Conservation (phyloP, 2,888 invertebrate species). For the Pristionchus fissidentatus region DNA sequence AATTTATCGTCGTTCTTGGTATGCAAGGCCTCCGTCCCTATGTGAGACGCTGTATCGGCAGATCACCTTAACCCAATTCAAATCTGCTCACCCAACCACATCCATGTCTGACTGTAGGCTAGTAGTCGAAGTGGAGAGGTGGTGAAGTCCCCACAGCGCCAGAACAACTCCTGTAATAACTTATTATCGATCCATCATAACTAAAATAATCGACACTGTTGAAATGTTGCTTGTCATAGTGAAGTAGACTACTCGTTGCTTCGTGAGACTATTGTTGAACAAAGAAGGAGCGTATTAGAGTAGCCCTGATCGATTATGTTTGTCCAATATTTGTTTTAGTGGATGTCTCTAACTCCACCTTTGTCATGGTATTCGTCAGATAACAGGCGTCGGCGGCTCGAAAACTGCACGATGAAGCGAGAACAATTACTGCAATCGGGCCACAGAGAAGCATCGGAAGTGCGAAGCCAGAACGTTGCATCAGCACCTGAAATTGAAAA, state of each 20-base stretch:
- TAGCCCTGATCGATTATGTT: too few species aligned
- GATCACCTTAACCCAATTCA: not conserved
- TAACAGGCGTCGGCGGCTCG: conserved; percentile 88
- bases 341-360: conserved; percentile 72
- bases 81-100: conserved; percentile 73
- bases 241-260: not conserved
- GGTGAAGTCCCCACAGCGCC: conserved; percentile 67
- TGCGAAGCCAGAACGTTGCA: conserved; percentile 96
- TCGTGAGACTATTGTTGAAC: not conserved
- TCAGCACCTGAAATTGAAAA: conserved; percentile 76
- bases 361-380: conserved; percentile 82
- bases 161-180: conserved; percentile 78
- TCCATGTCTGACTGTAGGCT: conserved; percentile 64
- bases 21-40: too few species aligned
- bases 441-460: conserved; percentile 94
- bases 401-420: conserved; percentile 77
- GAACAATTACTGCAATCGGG: conserved; percentile 86
- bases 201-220: not conserved
- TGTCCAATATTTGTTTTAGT: too few species aligned
- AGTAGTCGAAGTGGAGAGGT: conserved; percentile 13
- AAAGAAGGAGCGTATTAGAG: not conserved
- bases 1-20: too few species aligned
- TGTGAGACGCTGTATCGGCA: too few species aligned
- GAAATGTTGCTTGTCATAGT: not conserved
- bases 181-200: not conserved